phyloP scores from a whole-genome alignment of 2,888 invertebrate species.

The Laspeyria flexula region DNA sequence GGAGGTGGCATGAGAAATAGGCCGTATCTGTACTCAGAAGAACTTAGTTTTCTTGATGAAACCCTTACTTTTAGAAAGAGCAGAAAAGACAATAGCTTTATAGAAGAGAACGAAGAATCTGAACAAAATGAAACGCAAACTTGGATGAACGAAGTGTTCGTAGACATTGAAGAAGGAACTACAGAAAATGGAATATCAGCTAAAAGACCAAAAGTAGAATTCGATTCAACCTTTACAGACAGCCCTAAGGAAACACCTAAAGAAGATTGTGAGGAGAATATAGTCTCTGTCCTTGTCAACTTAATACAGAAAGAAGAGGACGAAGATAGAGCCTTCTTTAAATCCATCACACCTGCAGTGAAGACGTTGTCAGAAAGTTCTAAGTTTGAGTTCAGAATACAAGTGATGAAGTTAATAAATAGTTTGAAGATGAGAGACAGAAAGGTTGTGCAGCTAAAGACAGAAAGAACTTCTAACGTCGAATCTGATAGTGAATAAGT shows the following conservation, averaged over 20 bases:
- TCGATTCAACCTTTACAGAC: neutral
- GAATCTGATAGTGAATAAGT: conserved; percentile 40
- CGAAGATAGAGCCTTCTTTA: conserved; percentile 72
- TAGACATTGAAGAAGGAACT: conserved; percentile 50
- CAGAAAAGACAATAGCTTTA: conserved; percentile 22
- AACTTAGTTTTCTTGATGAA: conserved; percentile 58
- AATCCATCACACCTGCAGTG: conserved; percentile 66
- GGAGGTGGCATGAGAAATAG: conserved; percentile 24
- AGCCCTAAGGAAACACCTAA: conserved; percentile 19
- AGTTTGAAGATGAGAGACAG: conserved; percentile 51
- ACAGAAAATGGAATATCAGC: conserved; percentile 22
- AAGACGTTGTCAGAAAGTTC: conserved; percentile 59
- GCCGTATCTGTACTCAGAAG: conserved; percentile 61
- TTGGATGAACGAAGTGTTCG: conserved; percentile 58
- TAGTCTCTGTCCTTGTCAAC: conserved; percentile 58
- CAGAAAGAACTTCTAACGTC: conserved; percentile 25
- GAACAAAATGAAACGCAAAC: conserved; percentile 48
- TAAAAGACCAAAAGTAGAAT: conserved; percentile 47
- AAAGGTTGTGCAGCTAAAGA: conserved; percentile 30
- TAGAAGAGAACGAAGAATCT: conserved; percentile 38
- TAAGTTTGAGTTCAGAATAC: conserved; percentile 67
- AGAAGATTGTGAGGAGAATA: conserved; percentile 46
- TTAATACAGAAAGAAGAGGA: conserved; percentile 70
- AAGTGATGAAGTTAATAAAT: conserved; percentile 64
- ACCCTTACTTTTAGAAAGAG: conserved; percentile 13